Conservation (phyloP, 37 sponge, comb jelly and placozoan species). For the Ephydatia muelleri region DNA sequence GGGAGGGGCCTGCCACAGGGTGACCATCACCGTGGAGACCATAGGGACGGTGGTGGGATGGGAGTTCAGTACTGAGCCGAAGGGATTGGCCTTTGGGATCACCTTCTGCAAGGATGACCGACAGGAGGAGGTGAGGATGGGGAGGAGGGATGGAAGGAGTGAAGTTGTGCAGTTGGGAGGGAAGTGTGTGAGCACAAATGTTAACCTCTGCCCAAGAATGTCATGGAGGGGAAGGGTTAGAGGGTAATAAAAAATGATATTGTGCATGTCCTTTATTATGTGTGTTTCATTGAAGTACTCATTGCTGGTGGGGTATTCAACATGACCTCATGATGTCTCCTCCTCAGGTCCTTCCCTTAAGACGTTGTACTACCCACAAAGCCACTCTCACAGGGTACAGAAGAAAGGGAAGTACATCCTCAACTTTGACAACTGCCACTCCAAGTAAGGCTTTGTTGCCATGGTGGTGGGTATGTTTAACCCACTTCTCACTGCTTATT, state of each 20-base stretch:
- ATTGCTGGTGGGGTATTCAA: neutral
- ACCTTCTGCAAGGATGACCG: conserved; percentile 18
- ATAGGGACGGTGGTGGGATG: conserved; percentile 52
- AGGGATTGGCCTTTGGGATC: conserved; percentile 77
- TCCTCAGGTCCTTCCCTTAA: conserved; percentile 60
- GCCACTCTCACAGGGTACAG: conserved; percentile 72
- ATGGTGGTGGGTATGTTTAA: neutral
- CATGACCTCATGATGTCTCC: too few species aligned
- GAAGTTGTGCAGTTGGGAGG: too few species aligned
- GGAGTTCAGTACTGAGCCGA: conserved; percentile 81
- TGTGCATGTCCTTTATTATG: too few species aligned
- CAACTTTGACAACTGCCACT: conserved; percentile 74
- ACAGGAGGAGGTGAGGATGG: conserved; percentile 38
- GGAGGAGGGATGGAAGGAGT: too few species aligned
- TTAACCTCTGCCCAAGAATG: too few species aligned
- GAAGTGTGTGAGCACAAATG: too few species aligned
- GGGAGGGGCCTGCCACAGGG: conserved; percentile 64
- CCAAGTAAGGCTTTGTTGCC: conserved; percentile 56
- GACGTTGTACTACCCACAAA: conserved; percentile 73
- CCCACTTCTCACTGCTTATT: neutral
- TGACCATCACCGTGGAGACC: conserved; percentile 44
- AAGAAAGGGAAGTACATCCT: conserved; percentile 65
- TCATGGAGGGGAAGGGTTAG: too few species aligned
- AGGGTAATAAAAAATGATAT: too few species aligned
- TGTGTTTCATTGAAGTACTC: too few species aligned